These are phyloP conservation scores for Harpagifer antarcticus DNA, from an alignment of 2,797 vertebrate species.

Conservation along the genomic window DNA sequence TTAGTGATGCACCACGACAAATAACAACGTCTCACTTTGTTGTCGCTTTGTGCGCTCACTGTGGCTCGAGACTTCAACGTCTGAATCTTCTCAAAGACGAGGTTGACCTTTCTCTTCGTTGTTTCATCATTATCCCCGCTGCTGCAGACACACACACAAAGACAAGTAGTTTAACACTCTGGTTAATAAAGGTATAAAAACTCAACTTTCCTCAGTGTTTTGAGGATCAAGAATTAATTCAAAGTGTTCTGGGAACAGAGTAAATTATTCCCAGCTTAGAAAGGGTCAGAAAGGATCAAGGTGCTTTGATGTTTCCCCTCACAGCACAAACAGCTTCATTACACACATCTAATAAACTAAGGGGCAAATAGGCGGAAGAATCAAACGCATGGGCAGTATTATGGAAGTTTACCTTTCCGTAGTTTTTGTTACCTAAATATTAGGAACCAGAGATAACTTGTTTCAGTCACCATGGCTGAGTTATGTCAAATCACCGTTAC, in stretches of 20 bases:
- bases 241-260: slow-evolving; percentile 68
- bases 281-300: slow-evolving; percentile 56
- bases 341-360: slow-evolving; percentile 48
- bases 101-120: slow-evolving; percentile 96
- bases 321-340: slow-evolving; percentile 72
- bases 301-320: slow-evolving; percentile 80
- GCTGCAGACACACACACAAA: slow-evolving; percentile 75
- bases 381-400: slow-evolving; percentile 13
- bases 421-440: background rate
- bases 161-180: slow-evolving; percentile 3
- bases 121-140: slow-evolving; percentile 94
- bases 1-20: slow-evolving; percentile 40
- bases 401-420: slow-evolving; percentile 1
- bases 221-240: slow-evolving; percentile 60
- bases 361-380: slow-evolving; percentile 44
- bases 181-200: slow-evolving; percentile 33
- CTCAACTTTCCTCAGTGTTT: slow-evolving; percentile 39
- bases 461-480: background rate
- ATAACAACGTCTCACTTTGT: slow-evolving; percentile 77
- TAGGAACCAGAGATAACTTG: background rate
- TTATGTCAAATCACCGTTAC: background rate
- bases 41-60: slow-evolving; percentile 83
- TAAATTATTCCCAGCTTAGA: slow-evolving; percentile 58
- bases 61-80: slow-evolving; percentile 96
- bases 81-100: slow-evolving; percentile 99